Conservation (phyloP, 1,140 invertebrate genomes). For the Orchesella cincta region DNA sequence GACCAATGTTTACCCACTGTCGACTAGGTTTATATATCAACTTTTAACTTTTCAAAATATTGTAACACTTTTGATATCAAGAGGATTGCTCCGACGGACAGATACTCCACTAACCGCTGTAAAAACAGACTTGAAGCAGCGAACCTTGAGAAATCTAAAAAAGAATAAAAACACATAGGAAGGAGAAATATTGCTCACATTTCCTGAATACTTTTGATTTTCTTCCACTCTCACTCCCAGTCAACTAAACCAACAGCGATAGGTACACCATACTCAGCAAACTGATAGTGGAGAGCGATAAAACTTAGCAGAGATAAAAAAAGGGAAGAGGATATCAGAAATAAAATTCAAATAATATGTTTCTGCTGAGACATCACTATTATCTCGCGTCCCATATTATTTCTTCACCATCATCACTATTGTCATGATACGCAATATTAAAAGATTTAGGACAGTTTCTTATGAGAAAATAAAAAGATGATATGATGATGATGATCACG, state of each 20-base stretch:
- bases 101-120: too few relatives aligned
- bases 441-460: not conserved
- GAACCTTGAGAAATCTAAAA: too few relatives aligned
- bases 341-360: not conserved
- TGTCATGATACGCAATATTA: not conserved
- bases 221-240: not conserved
- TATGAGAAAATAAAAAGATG: not conserved
- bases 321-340: not conserved
- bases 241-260: not conserved
- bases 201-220: not conserved
- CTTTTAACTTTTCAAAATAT: too few relatives aligned
- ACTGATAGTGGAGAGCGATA: not conserved
- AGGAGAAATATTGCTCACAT: too few relatives aligned
- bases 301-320: not conserved
- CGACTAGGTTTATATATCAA: too few relatives aligned
- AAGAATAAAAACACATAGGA: too few relatives aligned
- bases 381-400: not conserved
- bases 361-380: not conserved
- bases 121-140: too few relatives aligned
- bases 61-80: too few relatives aligned
- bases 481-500: not conserved
- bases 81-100: too few relatives aligned
- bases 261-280: not conserved
- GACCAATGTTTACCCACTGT: too few relatives aligned
- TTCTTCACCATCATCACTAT: not conserved